Percentiles rank a stretch among this genome's conserved stretches.
These are phyloP conservation scores for Tachypleus tridentatus DNA, from an alignment of 1,140 invertebrate species.

Conservation along the genomic window DNA sequence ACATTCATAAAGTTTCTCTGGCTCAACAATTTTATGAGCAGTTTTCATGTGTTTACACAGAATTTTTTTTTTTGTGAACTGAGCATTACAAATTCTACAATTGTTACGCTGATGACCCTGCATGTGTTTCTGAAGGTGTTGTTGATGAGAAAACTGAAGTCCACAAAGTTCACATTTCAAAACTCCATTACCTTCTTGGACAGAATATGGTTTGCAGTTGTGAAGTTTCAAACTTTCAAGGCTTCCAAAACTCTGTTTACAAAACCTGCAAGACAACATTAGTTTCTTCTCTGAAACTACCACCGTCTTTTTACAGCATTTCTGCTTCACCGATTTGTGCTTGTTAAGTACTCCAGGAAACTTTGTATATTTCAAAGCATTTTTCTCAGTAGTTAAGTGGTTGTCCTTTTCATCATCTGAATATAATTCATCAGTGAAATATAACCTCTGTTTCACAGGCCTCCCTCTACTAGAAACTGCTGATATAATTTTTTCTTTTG, in stretches of 20 bases:
- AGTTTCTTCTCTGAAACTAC: no score
- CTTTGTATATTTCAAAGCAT: no score
- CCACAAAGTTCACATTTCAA: conserved; percentile 14
- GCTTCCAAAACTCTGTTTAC: background rate
- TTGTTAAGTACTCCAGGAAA: no score
- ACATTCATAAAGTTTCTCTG: conserved; percentile 19
- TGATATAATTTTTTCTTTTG: no score
- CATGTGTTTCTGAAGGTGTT: conserved; percentile 14
- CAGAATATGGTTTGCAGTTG: background rate
- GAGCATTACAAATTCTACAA: conserved; percentile 14
- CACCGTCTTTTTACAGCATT: no score
- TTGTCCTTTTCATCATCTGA: no score
- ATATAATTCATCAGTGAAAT: no score
- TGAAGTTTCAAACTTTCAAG: background rate
- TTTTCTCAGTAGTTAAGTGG: no score
- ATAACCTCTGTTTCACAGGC: no score
- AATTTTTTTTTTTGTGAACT: conserved; percentile 18
- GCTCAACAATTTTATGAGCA: conserved; percentile 15
- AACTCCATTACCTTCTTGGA: background rate
- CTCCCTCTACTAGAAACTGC: no score
- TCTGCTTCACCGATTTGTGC: no score
- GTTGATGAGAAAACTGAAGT: conserved; percentile 7
- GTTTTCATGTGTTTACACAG: conserved; percentile 18
- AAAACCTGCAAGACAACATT: conserved; percentile 1
- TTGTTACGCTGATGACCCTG: conserved; percentile 16